Evolutionary conservation across 92 coral and sea anemone genomes (phyloP).

Genomic region (Porites lobata): DNA sequence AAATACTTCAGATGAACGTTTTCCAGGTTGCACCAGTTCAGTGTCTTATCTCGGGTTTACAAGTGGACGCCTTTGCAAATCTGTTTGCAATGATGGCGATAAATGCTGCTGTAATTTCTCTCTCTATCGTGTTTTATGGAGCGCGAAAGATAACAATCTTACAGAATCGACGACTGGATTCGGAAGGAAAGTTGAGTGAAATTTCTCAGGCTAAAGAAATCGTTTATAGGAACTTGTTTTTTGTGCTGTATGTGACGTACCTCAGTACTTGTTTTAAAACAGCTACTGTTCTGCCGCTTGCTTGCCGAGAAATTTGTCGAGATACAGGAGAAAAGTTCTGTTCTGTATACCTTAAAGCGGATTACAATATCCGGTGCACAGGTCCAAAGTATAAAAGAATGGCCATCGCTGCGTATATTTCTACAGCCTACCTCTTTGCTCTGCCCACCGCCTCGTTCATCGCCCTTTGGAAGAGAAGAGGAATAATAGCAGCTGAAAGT

Average conservation of each 20-base stretch:
- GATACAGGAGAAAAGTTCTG: neutral
- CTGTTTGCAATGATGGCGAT: neutral
- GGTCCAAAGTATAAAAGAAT: neutral
- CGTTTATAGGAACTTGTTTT: neutral
- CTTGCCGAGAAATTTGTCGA: neutral
- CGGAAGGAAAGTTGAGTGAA: neutral
- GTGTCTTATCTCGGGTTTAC: neutral
- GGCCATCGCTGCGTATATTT: neutral
- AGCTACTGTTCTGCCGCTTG: neutral
- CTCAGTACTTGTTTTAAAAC: neutral
- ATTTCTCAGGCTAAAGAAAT: neutral
- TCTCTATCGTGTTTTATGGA: neutral
- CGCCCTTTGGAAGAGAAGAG: neutral
- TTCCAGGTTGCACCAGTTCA: neutral
- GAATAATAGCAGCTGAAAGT: neutral
- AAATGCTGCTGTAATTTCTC: neutral
- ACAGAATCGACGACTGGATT: neutral
- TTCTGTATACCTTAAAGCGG: neutral
- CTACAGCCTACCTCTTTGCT: neutral
- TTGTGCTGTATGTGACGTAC: neutral
- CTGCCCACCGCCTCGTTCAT: neutral
- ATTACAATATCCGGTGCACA: neutral
- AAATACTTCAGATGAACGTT: conserved; percentile 1
- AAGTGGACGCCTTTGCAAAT: neutral
- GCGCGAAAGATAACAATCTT: neutral